Percentiles rank a stretch among this genome's conserved stretches.
These are phyloP conservation scores for Miopithecus talapoin DNA, from an alignment of 2,797 vertebrate species.

Conservation along the genomic window DNA sequence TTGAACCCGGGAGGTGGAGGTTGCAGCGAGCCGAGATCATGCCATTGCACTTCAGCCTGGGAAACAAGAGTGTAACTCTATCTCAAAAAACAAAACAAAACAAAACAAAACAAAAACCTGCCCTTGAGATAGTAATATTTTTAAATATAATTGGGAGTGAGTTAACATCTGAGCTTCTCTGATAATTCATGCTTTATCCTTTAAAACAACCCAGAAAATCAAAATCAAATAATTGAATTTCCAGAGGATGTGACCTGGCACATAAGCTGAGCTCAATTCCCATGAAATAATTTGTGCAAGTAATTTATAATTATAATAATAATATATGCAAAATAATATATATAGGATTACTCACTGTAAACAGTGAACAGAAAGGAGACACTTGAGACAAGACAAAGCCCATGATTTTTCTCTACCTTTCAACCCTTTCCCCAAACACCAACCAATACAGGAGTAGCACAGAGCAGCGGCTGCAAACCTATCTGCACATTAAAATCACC, in stretches of 20 bases:
- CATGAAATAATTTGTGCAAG: not conserved
- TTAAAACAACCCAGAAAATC: not conserved
- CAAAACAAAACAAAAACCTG: not conserved
- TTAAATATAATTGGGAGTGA: not conserved
- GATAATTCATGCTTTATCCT: not conserved
- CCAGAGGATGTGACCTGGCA: not conserved
- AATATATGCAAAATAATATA: not conserved
- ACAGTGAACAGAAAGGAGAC: not conserved
- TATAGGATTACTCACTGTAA: not conserved
- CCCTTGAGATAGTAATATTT: not conserved
- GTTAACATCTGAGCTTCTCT: not conserved
- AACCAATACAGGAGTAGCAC: no score
- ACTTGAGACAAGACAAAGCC: not conserved
- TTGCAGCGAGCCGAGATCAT: no score
- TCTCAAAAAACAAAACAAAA: no score
- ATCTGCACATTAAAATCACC: not conserved
- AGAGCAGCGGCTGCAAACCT: not conserved
- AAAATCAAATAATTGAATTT: not conserved
- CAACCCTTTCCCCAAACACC: not conserved
- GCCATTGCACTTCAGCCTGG: no score
- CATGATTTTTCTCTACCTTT: not conserved
- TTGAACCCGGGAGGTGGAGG: no score
- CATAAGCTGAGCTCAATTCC: not conserved
- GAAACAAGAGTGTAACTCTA: no score
- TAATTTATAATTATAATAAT: not conserved